Evolutionary conservation across 2,797 vertebrate species (phyloP), one percentile per base, ranked within the genome.

Genomic region (Craterocephalus amniculus): DNA sequence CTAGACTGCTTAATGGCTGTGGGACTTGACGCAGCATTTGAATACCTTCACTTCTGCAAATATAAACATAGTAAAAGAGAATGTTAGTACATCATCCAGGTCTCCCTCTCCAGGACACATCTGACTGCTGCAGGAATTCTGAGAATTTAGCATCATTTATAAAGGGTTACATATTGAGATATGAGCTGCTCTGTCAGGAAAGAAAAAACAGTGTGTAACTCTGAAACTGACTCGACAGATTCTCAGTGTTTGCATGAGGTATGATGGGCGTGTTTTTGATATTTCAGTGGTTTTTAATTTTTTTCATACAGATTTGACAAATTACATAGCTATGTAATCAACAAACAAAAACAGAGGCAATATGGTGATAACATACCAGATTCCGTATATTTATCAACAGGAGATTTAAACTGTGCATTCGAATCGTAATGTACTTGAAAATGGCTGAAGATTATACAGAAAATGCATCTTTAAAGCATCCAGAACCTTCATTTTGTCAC

Each of bases 1-100:
- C 59, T 11, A 67, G 36, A 67, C 58, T 68, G 18, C 24, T 58
- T 13, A 11, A 73, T 56, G 71, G 52, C 29, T 49, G 69, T 38
- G 61, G 59, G 24, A 66, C 27, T 43, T 72, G 75, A 79, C 18
- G 22, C 24, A 45, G 49, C 22, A 57, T 31, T 26, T 43, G 8
- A 65, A 58, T 10, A 61, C 52, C 27, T 10, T 32, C 35, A 36
- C 36, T 29, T 51, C 51, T 68, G 45, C 63, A 58, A 58, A 40
- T 29, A 12, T 29, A 14, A 56, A 64, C 64, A 78, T 14, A 45
- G 24, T 13, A 38, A 26, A 11, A 55, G 27, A 13, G 12, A 45
- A 45, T 45, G 40, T 45, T 4, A 4, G 38, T 45, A 2, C 26
- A 27, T 54, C 26, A 54, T 24, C 6, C 12, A 27, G 22, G 11